Base-by-base conservation (phyloP, 2,797 vertebrate species). In the Sebastes matsubarae region DNA sequence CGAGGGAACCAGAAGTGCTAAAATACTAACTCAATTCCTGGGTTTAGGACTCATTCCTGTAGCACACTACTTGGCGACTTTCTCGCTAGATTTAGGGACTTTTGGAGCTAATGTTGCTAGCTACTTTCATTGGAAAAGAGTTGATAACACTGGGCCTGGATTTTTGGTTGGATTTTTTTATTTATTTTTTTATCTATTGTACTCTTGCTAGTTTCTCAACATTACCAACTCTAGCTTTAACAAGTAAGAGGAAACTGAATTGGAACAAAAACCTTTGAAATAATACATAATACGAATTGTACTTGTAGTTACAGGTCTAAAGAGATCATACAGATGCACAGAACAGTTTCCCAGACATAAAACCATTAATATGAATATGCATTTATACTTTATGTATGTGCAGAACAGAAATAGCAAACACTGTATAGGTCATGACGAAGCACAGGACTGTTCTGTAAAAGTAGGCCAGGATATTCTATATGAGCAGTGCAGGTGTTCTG, bases 401-500 rank as follows among this genome's bases (percentile, higher is more conserved):
- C 46, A 63, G 38, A 69, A 55, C 32, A 74, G 20, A 66, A 80
- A 84, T 68, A 79, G 59, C 72, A 34, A 55, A 22, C n/a, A 24
- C 20, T 59, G 36, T 61, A 3, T 22, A 67, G 81, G 78, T 83
- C 64, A 68, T 66, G 52, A 70, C 18, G 1, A 65, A 84, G 72
- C 66, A 52, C 25, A 29, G 27, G 16, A 32, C 18, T 54, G 18
- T 34, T n/a, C 24, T 54, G 14, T 69, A 14, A 66, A 81, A 77
- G 73, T 80, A 70, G 79, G 73, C 46, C 74, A 65, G 75, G 60
- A 30, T 65, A 60, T 77, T 80, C 46, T 77, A 29, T 79, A 3
- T 68, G 54, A 80, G 64, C 32, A 64, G 50, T 76, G 52, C 65
- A 81, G 75, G 68, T 82, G 70, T 77, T 83, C 54, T 66, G 54